These are phyloP conservation scores for Zelleria hepariella DNA, from an alignment of 2,888 invertebrate species.

Conservation along the genomic window DNA sequence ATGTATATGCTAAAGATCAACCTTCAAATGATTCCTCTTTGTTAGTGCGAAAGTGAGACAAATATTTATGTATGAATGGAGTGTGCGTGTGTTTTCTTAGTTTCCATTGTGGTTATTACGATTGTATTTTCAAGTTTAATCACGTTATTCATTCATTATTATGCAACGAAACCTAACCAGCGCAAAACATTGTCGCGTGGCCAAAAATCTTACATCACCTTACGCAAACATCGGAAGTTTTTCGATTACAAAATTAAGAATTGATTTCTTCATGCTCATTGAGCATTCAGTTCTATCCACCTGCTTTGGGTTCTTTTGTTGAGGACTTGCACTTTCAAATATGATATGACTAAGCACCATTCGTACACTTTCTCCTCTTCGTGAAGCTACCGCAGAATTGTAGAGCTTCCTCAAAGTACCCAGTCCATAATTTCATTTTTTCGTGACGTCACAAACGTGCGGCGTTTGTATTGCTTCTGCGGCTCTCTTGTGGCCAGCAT, in stretches of 20 bases:
- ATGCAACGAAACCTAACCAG: neutral
- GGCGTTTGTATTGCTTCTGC: conserved; percentile 39
- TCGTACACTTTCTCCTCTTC: conserved; percentile 42
- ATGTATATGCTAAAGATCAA: no score
- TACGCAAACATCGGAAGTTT: neutral
- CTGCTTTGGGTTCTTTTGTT: neutral
- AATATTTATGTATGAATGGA: no score
- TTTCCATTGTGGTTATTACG: no score
- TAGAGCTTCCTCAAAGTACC: conserved; percentile 38
- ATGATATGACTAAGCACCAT: conserved; percentile 35
- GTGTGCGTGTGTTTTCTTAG: no score
- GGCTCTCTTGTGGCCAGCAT: conserved; percentile 35
- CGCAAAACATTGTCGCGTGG: neutral
- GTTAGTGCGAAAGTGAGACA: no score
- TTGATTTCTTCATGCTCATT: neutral
- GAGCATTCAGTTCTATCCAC: neutral
- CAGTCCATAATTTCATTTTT: conserved; percentile 8
- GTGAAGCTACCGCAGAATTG: conserved; percentile 7
- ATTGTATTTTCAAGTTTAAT: neutral
- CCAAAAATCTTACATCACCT: neutral
- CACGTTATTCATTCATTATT: neutral
- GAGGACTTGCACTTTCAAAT: conserved; percentile 58
- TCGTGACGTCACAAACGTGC: conserved; percentile 5
- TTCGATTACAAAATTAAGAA: neutral
- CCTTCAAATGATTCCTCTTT: no score